Evolutionary conservation across 92 coral and sea anemone species (phyloP), one percentile per base, ranked within the genome.

Genomic region (Zoanthus sansibaricus): DNA sequence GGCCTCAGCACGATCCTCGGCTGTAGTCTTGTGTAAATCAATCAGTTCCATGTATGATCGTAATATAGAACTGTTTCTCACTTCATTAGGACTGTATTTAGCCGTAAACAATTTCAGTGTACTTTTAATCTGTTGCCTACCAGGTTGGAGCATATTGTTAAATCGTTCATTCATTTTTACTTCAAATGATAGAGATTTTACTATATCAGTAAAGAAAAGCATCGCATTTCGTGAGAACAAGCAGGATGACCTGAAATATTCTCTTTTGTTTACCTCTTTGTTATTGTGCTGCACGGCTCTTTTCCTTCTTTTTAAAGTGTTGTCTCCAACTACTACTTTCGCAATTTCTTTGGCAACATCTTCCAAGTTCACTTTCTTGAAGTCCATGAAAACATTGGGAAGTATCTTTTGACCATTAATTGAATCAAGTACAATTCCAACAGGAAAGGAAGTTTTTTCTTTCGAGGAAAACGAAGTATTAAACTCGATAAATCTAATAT

Each of bases 381-480:
- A 92, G 68, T 94, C 93, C 87, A 94, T 76, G 8, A 87, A 66
- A 79, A 90, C 74, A 55, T 90, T 83, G 18, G 89, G 72, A 25
- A 47, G 42, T 58, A 48, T 78, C 46, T 58, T 58, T 6, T 30
- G 58, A 0, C 94, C 92, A 67, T 83, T 66, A 47, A 62, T 37
- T 59, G 89, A 84, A 69, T 59, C 55, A 7, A 94, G 33, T 30
- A 18, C 64, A 20, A 77, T 83, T 48, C 51, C 70, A 4, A 90
- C 59, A 1, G 95, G 94, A 21, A 94, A 89, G n/a, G 77, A 78
- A 1, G 82, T 17, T 32, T 87, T 89, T 7, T 86, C 25, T 1
- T 85, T 46, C 31, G 94, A 77, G 9, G 92, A 54, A 37, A 89
- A 58, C 5, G 70, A 47, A 17, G 82, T 76, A 7, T 72, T 77